Base-by-base conservation (phyloP, 2,113 vertebrate genomes). In the Lepus europaeus region DNA sequence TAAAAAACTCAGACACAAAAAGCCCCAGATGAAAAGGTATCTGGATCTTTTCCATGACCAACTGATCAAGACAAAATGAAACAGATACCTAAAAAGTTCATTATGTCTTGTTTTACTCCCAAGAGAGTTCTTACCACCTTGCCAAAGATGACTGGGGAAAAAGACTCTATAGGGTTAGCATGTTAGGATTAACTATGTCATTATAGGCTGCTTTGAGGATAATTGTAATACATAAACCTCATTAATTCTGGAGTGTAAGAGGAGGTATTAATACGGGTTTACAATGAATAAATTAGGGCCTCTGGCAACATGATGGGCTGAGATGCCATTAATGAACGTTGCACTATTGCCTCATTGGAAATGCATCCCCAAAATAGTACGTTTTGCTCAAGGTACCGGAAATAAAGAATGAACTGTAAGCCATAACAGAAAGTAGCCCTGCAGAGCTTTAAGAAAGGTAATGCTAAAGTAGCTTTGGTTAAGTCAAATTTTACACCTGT, bases 51-150 rank as follows among this genome's bases (percentile, higher is more conserved):
- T 89, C 17, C 51, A 69, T 64, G 29, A 33, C 39, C 31, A 81
- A 95, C 69, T 87, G 25, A 84, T 22, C 29, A 92, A 72, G 53
- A 59, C n/a, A 31, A 12, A 64, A 36, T 68, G 80, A 86, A 91
- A 70, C 51, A 93, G 36, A 76, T 31, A 87, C 17, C 10, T 64
- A 56, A 72, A 72, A 59, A 59, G 63, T 56, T 91, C 45, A 91
- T 66, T 93, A 87, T 73, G 92, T 77, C 91, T 82, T 89, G 6
- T 68, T 72, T 31, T 77, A 12, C 7, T 45, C 39, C 31, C 17
- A n/a, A 82, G 63, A 93, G 45, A 93, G 72, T 73, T 79, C 27
- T 87, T 79, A 73, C 68, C 77, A 70, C 49, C 33, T 83, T 36
- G 17, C 31, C 31, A 76, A 39, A 39, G 68, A 59, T 56, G 36